phyloP scores from a whole-genome alignment of 64 coral and sea anemone genomes.

The Stichodactyla mertensii region DNA sequence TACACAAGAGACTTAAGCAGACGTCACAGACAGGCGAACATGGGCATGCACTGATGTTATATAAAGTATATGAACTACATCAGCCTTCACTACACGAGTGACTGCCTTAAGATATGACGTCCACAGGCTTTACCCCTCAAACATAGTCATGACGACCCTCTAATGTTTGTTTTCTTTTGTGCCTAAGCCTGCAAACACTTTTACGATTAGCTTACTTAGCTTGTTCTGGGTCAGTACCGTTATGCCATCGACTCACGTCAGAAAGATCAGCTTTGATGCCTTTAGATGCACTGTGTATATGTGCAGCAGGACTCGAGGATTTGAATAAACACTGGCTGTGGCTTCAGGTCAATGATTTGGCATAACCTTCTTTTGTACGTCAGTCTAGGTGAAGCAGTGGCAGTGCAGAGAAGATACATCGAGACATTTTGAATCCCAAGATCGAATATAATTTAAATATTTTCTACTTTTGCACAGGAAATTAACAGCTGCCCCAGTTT shows the following conservation, averaged over 20 bases:
- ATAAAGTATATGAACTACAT: too few relatives aligned
- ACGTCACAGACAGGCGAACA: not conserved
- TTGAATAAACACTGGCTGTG: not conserved
- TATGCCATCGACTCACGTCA: not conserved
- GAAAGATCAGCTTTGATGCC: not conserved
- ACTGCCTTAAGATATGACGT: too few relatives aligned
- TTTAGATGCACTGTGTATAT: not conserved
- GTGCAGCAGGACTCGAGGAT: not conserved
- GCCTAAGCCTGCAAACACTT: not conserved
- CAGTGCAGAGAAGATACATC: not conserved
- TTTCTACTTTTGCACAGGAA: too few relatives aligned
- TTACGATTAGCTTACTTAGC: not conserved
- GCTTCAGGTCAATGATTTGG: not conserved
- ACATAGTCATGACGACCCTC: too few relatives aligned
- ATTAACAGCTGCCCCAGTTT: too few relatives aligned
- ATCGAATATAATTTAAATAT: too few relatives aligned
- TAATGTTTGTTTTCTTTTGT: too few relatives aligned
- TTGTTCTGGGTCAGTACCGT: not conserved
- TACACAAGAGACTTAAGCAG: not conserved
- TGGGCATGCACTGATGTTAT: too few relatives aligned
- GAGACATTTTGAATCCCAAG: not conserved
- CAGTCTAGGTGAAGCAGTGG: not conserved
- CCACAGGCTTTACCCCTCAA: too few relatives aligned
- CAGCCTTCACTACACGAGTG: not conserved
- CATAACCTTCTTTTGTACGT: not conserved